Conservation (phyloP, 2,113 vertebrate species). For the Ovis aries region DNA sequence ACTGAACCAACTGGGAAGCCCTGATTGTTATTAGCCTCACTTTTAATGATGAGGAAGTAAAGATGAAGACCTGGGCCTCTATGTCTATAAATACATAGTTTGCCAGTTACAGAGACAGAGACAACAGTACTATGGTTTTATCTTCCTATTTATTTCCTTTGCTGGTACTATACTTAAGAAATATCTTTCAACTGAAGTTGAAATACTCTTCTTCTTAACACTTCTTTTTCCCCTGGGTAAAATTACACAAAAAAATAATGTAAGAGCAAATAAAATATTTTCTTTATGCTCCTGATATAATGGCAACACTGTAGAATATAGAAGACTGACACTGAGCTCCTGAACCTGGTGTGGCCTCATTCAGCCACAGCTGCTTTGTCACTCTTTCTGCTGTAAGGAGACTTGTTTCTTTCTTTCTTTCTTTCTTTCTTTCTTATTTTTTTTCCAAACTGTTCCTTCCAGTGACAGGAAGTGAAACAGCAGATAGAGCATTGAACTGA, state of each 20-base stretch:
- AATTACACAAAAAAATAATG: background rate
- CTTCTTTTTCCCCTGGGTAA: background rate
- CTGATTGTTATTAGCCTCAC: background rate
- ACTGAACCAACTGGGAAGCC: background rate
- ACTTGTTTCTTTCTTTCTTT: background rate
- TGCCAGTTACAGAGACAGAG: background rate
- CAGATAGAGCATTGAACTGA: background rate
- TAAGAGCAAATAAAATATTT: background rate
- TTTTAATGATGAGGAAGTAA: background rate
- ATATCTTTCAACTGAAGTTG: background rate
- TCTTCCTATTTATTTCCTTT: background rate
- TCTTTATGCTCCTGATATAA: background rate
- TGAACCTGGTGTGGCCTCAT: background rate
- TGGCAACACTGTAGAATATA: background rate
- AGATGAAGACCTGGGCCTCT: background rate
- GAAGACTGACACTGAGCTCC: background rate
- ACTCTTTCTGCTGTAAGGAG: background rate
- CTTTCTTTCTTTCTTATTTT: too few relatives aligned
- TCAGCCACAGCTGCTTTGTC: background rate
- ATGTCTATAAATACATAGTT: background rate
- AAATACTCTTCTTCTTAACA: background rate
- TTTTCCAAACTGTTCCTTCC: background rate
- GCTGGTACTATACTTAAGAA: background rate
- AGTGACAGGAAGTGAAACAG: background rate
- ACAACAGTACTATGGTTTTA: background rate